A percentile compares a stretch with the other conserved stretches of the same genome.
phyloP scores from a whole-genome alignment of 2,888 invertebrate species.

The Brachypterus glaber region DNA sequence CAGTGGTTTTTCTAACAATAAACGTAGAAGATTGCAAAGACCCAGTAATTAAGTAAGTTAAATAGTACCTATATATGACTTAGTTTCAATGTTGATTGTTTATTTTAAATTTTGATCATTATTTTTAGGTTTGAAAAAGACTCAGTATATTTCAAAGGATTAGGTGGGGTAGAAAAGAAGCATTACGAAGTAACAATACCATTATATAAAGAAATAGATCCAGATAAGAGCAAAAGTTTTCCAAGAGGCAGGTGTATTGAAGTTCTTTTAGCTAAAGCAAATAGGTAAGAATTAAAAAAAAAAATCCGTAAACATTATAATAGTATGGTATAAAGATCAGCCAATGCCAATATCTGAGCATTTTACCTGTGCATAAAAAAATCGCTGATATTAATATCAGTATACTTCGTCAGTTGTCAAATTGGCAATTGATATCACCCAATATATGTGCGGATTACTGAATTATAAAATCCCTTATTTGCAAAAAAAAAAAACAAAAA shows the following conservation, averaged over 20 bases:
- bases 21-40: conserved; percentile 83
- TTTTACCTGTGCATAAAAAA: too few relatives aligned
- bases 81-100: conserved; percentile 3
- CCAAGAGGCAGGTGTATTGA: conserved; percentile 68
- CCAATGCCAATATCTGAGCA: too few relatives aligned
- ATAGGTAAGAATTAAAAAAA: too few relatives aligned
- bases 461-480: too few relatives aligned
- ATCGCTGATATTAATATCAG: too few relatives aligned
- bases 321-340: too few relatives aligned
- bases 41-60: conserved; percentile 63
- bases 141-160: conserved; percentile 73
- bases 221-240: conserved; percentile 64
- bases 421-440: too few relatives aligned
- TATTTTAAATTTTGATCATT: conserved; percentile 1
- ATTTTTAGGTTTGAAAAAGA: conserved; percentile 55
- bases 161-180: conserved; percentile 75
- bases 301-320: too few relatives aligned
- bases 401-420: too few relatives aligned
- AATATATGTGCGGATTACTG: too few relatives aligned
- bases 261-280: conserved; percentile 58
- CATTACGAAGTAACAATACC: conserved; percentile 81
- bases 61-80: too few relatives aligned
- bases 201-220: conserved; percentile 71
- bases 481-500: too few relatives aligned
- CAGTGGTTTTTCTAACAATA: conserved; percentile 76